Base-by-base conservation (phyloP, 2,797 vertebrate species). In the Scolopax bukidnonensis region DNA sequence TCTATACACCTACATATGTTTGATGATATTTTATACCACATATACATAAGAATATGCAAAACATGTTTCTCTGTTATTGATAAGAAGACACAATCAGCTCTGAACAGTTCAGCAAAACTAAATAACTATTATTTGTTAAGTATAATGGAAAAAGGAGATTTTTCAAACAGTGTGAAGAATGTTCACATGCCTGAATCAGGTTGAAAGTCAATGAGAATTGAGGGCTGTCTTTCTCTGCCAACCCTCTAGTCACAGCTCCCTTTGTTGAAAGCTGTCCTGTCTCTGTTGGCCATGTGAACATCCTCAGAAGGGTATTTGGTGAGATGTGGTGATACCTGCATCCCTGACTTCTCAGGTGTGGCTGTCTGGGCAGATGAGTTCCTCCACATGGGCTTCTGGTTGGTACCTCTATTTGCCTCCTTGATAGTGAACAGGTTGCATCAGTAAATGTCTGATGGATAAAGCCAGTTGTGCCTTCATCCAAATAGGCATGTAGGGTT, bases 1-100 rank as follows among this genome's bases (percentile, higher is more conserved):
- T 93, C 85, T 67, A 38, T 82, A 95, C 94, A 93, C 96, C 95
- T 95, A 96, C 96, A 95, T 91, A 94, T 93, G 48, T 90, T 93
- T 93, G 82, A 86, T 78, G 83, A 28, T 73, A 94, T 88, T 96
- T 93, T 90, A 77, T 41, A 76, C 67, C 13, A 23, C 0, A 0
- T 76, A 21, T n/a, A 33, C 67, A 60, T 83, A 76, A 94, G 79
- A 94, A 93, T 82, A 75, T 43, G 38, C 48, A 24, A 25, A 57
- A 41, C 33, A 90, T 43, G 9, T 84, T 87, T 88, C 65, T 85
- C 65, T 93, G 50, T 30, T 84, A 84, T 84, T 81, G 50, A 23
- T 85, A 87, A 51, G 79, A 73, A 84, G 65, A n/a, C 45, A 73
- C 36, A 61, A 83, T 57, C 50, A 65, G 11, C 43, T 91, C 65